phyloP scores from a whole-genome alignment of 1,140 invertebrate species.

The Lordiphosa mommai region DNA sequence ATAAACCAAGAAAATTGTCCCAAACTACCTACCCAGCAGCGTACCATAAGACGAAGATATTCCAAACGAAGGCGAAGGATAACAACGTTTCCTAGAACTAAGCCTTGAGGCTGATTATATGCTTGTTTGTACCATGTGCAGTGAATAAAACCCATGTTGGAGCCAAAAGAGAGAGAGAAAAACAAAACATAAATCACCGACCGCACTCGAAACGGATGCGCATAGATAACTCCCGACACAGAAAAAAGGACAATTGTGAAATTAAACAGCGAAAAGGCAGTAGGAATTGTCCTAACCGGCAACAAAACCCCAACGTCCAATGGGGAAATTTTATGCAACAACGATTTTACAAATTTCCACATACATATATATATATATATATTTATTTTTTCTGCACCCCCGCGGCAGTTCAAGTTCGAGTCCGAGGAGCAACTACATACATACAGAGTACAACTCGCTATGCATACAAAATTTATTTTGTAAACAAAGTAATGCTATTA shows the following conservation, averaged over 20 bases:
- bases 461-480: conserved; percentile 77
- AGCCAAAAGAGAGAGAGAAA: conserved; percentile 46
- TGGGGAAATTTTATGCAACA: conserved; percentile 77
- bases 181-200: conserved; percentile 62
- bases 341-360: conserved; percentile 62
- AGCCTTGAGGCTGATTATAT: too few relatives aligned
- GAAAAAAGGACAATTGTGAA: conserved; percentile 74
- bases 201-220: conserved; percentile 58
- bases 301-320: conserved; percentile 49
- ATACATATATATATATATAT: conserved; percentile 43
- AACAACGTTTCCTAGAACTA: too few relatives aligned
- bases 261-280: conserved; percentile 72
- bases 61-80: too few relatives aligned
- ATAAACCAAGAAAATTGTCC: too few relatives aligned
- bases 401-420: conserved; percentile 16
- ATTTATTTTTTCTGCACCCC: conserved; percentile 24
- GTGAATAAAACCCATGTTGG: conserved; percentile 38
- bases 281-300: conserved; percentile 38
- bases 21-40: too few relatives aligned
- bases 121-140: not conserved
- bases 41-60: too few relatives aligned
- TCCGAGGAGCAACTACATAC: too few relatives aligned
- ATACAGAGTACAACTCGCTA: conserved; percentile 57
- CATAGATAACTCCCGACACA: conserved; percentile 48
- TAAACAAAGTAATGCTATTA: conserved; percentile 78